Base-by-base conservation (phyloP, 2,888 invertebrate genomes). In the Cheilosia vulpina region DNA sequence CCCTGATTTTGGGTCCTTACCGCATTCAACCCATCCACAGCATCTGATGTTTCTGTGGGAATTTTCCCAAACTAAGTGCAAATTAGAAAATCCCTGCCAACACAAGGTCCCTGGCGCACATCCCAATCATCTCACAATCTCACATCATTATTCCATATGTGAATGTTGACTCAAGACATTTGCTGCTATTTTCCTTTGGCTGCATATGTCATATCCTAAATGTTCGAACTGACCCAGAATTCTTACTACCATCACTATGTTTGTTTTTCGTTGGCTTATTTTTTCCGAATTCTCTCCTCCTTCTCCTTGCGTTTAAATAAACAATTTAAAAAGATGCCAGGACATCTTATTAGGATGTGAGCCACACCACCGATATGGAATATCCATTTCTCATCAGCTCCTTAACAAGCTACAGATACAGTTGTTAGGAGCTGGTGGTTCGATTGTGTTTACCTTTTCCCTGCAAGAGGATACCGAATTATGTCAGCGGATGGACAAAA, bases 321-420 rank as follows among this genome's bases (percentile, higher is more conserved):
- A 83, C 68, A 78, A 57, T 69, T 69, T 43, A 41, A 73, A 31
- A 60, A 79, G 21, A 27, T 43, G 41, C 58, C 68, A 73, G 79
- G 68, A 85, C 75, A 85, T 76, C 84, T 71, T 79, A 80, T 85
- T 85, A 80, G 80, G 80, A 85, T 71, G 75, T 76, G 50, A 66
- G 47, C 65, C 71, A 75, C 60, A 58, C 50, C 21, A 50, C 57
- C 79, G 76, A 72, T 76, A 19, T 3, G 52, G 52, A 65, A 68
- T 76, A 85, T 77, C 85, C 57, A 76, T 85, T 79, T 76, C 69
- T 58, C 73, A 80, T 69, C 75, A 65, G 79, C 75, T 78, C 81
- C 71, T 71, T 66, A 71, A 72, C 71, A 45, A 71, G 60, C 62
- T 71, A 71, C 71, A 80, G 60, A 76, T 71, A 71, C 71, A 80